Conservation (phyloP, 1,140 invertebrate species). For the Chironomus striatipennis region DNA sequence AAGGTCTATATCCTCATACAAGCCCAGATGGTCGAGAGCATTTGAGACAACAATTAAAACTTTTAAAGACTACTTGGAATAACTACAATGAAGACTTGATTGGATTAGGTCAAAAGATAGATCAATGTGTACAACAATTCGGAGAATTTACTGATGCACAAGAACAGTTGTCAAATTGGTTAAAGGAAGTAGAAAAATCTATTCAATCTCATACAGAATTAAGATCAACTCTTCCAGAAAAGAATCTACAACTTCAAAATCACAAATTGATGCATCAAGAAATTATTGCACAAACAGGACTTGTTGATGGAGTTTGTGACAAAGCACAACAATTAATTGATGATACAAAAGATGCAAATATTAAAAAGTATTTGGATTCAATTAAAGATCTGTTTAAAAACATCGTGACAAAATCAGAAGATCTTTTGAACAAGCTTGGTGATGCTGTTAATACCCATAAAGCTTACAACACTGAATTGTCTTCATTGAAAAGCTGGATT, state of each 20-base stretch:
- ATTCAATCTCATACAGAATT: slow-evolving; percentile 87
- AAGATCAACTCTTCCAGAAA: slow-evolving; percentile 86
- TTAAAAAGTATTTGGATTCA: slow-evolving; percentile 79
- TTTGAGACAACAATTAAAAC: slow-evolving; percentile 78
- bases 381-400: slow-evolving; percentile 83
- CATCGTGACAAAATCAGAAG: slow-evolving; percentile 79
- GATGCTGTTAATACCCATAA: slow-evolving; percentile 79
- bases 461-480: slow-evolving; percentile 60
- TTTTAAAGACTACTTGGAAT: slow-evolving; percentile 78
- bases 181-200: slow-evolving; percentile 80
- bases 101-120: slow-evolving; percentile 65
- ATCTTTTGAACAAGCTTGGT: slow-evolving; percentile 75
- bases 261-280: slow-evolving; percentile 93
- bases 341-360: slow-evolving; percentile 76
- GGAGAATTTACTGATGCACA: slow-evolving; percentile 79
- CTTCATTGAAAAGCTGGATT: slow-evolving; percentile 71
- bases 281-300: slow-evolving; percentile 81
- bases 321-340: slow-evolving; percentile 84
- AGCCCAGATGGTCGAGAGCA: slow-evolving; percentile 88
- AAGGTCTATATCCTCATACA: slow-evolving; percentile 86
- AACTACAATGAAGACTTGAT: slow-evolving; percentile 75
- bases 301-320: slow-evolving; percentile 85
- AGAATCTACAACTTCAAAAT: slow-evolving; percentile 86
- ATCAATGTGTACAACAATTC: slow-evolving; percentile 81
- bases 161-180: slow-evolving; percentile 87